phyloP scores from a whole-genome alignment of 1,140 invertebrate species.

The Gyrodactylus bullatarudis region DNA sequence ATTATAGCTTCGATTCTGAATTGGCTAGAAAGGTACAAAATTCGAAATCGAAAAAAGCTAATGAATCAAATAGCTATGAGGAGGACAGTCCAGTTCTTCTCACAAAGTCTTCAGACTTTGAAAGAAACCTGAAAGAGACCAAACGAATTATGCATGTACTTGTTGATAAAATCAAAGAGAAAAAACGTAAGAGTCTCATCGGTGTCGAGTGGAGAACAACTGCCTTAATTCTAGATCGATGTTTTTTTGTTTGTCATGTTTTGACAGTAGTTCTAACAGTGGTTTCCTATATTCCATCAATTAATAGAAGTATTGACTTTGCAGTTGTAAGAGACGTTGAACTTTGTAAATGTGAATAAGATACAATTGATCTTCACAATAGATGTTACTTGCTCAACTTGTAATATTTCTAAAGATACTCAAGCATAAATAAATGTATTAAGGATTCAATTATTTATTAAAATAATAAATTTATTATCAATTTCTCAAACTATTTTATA shows the following conservation, averaged over 20 bases:
- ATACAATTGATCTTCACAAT: background rate
- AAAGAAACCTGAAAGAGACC: background rate
- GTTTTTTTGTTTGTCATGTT: constrained; percentile 16
- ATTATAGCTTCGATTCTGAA: no score
- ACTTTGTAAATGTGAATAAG: no score
- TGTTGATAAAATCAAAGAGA: constrained; percentile 2
- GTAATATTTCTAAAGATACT: no score
- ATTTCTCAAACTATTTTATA: constrained; percentile 22
- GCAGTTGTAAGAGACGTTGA: background rate
- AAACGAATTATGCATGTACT: background rate
- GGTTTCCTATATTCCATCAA: background rate
- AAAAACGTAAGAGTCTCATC: background rate
- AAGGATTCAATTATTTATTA: no score
- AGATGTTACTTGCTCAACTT: no score
- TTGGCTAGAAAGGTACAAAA: background rate
- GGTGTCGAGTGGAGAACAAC: constrained; percentile 13
- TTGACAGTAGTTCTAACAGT: background rate
- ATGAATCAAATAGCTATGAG: background rate
- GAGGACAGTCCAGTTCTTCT: background rate
- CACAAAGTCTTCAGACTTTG: background rate
- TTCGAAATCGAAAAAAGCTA: background rate
- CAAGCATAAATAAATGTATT: background rate
- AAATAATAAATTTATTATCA: background rate
- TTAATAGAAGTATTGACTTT: background rate
- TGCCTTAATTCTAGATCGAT: constrained; percentile 16